A percentile compares a stretch with the other conserved stretches of the same genome.
Evolutionary conservation across 1,140 invertebrate genomes (phyloP).

Genomic region (Metopolophium dirhodum): DNA sequence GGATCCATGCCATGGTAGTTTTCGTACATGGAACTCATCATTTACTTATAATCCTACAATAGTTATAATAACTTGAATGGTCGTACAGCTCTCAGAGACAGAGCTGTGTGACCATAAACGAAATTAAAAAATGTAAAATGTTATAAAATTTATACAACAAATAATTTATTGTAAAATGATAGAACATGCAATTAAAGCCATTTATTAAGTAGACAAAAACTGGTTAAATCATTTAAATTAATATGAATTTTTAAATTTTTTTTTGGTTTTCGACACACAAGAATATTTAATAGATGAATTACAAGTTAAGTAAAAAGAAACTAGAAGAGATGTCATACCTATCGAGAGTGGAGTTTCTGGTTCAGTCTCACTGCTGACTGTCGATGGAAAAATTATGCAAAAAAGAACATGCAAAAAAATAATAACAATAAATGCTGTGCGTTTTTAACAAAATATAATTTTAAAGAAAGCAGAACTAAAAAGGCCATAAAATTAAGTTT

Average conservation of each 20-base stretch:
- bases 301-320: not conserved
- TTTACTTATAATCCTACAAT: too few species aligned
- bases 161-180: not conserved
- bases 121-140: not conserved
- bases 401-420: conserved; percentile 53
- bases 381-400: conserved; percentile 48
- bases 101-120: not conserved
- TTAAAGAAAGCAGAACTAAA: conserved; percentile 38
- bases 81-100: too few species aligned
- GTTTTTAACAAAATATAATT: conserved; percentile 14
- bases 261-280: not conserved
- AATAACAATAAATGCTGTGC: conserved; percentile 47
- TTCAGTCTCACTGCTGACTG: conserved; percentile 55
- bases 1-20: not conserved
- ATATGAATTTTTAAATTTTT: not conserved
- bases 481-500: conserved; percentile 23
- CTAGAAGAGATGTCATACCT: conserved; percentile 42
- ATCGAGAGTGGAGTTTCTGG: conserved; percentile 43
- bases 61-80: too few species aligned
- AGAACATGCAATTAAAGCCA: not conserved
- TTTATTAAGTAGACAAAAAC: not conserved
- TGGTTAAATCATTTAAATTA: not conserved
- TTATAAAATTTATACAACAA: too few species aligned
- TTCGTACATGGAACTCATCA: too few species aligned
- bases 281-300: not conserved